Evolutionary conservation across 2,797 vertebrate genomes (phyloP), one percentile per base, ranked within the genome.

Genomic region (Fistularia commersonii): DNA sequence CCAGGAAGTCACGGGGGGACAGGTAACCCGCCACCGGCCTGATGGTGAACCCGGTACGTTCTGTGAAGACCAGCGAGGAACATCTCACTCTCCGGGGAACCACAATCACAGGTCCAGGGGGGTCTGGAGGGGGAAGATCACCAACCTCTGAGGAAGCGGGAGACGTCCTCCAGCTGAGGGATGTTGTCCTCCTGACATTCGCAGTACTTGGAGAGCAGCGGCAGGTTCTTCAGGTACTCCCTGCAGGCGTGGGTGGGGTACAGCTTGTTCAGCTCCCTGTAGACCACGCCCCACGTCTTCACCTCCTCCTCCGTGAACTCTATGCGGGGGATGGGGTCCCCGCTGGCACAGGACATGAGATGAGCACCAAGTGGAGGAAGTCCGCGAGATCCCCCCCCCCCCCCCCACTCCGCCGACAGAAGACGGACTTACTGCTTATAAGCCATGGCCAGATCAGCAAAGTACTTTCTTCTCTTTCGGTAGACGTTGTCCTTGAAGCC

Each of bases 401-500:
- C n/a, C n/a, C n/a, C n/a, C n/a, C n/a, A n/a, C n/a, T n/a, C n/a
- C n/a, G n/a, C n/a, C n/a, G n/a, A n/a, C n/a, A n/a, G n/a, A n/a
- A n/a, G n/a, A n/a, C n/a, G n/a, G n/a, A n/a, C 96, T 84, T 90
- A 99, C 97, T 97, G 88, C 87, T 90, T 98, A 75, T 93, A 94
- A 64, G 87, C 88, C 91, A 95, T 93, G 51, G 95, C 95, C 61
- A 97, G 79, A 71, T 98, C 95, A 62, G 94, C 94, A 90, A 98
- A 98, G 77, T 97, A 92, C 83, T 96, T 96, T 41, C 95, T 81
- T 61, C 95, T 93, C 81, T 92, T 94, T 32, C 95, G 90, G 70
- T 98, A 97, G 43, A 94, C 93, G 2, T 96, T 97, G 83, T 97
- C 95, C 86, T 96, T 99, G 86, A 99, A 99, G 59, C 97, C 97